These are phyloP conservation scores for Elephas maximus DNA, from an alignment of 2,113 vertebrate species.

Conservation along the genomic window DNA sequence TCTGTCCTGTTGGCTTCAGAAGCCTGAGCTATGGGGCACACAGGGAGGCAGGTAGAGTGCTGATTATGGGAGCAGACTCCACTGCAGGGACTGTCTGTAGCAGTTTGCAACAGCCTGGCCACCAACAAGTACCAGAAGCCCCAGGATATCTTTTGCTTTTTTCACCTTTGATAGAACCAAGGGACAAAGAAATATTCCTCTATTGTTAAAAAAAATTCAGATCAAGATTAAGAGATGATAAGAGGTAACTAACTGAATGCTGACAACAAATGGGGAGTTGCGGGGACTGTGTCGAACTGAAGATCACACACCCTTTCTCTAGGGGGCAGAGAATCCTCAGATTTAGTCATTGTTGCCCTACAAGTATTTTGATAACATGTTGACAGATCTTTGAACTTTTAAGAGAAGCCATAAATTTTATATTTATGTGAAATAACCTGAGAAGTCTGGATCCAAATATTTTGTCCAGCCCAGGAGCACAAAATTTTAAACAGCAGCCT, in stretches of 20 bases:
- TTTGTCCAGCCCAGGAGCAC: not conserved
- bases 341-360: not conserved
- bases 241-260: not conserved
- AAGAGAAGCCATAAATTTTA: not conserved
- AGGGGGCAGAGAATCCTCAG: not conserved
- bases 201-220: not conserved
- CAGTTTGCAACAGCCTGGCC: too few relatives aligned
- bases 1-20: too few relatives aligned
- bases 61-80: too few relatives aligned
- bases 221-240: not conserved
- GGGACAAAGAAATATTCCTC: slow-evolving; percentile 9
- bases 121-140: too few relatives aligned
- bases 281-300: not conserved
- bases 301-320: not conserved
- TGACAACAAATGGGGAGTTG: not conserved
- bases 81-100: too few relatives aligned
- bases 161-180: not conserved
- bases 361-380: not conserved
- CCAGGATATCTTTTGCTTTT: not conserved
- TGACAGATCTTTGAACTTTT: not conserved
- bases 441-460: not conserved
- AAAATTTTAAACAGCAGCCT: not conserved
- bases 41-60: too few relatives aligned
- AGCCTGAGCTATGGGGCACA: too few relatives aligned
- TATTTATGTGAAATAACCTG: slow-evolving; percentile 17